Conservation (phyloP, 35 echinoderm and acorn worm species). For the Amphiura filiformis region DNA sequence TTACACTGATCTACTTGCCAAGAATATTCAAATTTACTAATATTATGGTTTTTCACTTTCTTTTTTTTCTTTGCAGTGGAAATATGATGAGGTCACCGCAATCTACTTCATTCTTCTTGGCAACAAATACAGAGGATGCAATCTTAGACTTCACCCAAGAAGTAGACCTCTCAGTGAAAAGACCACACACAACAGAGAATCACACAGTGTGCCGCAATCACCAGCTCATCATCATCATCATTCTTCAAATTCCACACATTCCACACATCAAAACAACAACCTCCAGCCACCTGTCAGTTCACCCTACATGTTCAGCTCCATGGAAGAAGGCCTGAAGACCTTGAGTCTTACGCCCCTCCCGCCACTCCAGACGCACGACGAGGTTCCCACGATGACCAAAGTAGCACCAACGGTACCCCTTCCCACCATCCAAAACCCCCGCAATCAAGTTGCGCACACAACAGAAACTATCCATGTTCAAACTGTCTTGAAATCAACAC, state of each 20-base stretch:
- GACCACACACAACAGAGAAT: slow-evolving; percentile 11
- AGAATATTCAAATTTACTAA: too few relatives aligned
- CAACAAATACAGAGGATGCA: slow-evolving; percentile 77
- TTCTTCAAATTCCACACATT: slow-evolving; percentile 30
- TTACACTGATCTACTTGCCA: too few relatives aligned
- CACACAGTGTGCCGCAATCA: slow-evolving; percentile 19
- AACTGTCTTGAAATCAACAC: not conserved
- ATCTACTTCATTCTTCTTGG: slow-evolving; percentile 91
- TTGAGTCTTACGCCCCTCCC: slow-evolving; percentile 56
- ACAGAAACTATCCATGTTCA: slow-evolving; percentile 15
- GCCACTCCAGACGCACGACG: slow-evolving; percentile 6
- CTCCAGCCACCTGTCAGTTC: slow-evolving; percentile 76
- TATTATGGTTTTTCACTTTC: not conserved
- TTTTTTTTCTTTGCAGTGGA: slow-evolving; percentile 65
- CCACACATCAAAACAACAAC: slow-evolving; percentile 5
- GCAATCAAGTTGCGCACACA: not conserved
- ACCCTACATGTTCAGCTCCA: slow-evolving; percentile 83
- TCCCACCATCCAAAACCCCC: not conserved
- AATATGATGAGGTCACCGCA: slow-evolving; percentile 88
- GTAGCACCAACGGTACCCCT: not conserved
- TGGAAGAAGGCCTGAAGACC: slow-evolving; percentile 85
- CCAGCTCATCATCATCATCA: slow-evolving; percentile 37
- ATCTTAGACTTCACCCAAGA: slow-evolving; percentile 50
- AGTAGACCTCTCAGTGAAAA: slow-evolving; percentile 81
- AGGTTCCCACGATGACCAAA: slow-evolving; percentile 15